These are phyloP conservation scores for Esox masquinongy DNA, from an alignment of 2,797 vertebrate genomes.

Conservation along the genomic window DNA sequence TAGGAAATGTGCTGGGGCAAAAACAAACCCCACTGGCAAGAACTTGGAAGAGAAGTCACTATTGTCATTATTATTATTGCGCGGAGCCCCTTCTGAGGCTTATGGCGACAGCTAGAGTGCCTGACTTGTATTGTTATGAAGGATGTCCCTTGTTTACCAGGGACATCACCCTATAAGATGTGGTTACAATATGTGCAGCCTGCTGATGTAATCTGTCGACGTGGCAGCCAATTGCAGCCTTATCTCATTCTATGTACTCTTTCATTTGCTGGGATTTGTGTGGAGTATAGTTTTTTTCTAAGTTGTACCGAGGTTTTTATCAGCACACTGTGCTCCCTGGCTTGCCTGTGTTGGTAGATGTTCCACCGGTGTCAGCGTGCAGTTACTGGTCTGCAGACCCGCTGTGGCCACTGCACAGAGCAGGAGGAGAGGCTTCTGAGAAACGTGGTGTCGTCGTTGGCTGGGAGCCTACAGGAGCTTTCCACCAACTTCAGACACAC, in stretches of 20 bases:
- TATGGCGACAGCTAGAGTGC: background rate
- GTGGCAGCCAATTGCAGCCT: no score
- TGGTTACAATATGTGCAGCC: background rate
- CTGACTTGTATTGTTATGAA: background rate
- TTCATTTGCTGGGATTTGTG: background rate
- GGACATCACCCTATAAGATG: background rate
- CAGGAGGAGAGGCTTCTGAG: constrained; percentile 91
- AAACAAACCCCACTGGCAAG: background rate
- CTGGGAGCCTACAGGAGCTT: constrained; percentile 93
- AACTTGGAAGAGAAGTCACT: background rate
- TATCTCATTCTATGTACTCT: background rate
- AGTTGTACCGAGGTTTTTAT: background rate
- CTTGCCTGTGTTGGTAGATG: constrained; percentile 75
- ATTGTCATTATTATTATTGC: background rate
- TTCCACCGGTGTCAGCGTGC: constrained; percentile 97
- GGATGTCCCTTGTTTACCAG: background rate
- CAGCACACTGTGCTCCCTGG: background rate
- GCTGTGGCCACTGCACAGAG: constrained; percentile 86
- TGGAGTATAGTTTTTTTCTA: background rate
- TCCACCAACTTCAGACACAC: constrained; percentile 91
- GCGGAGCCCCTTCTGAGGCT: background rate
- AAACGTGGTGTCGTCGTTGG: constrained; percentile 93
- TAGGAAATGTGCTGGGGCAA: background rate
- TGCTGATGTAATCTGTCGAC: background rate
- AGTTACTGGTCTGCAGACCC: constrained; percentile 86